These are phyloP conservation scores for Nemapogon koenigi DNA, from an alignment of 2,888 invertebrate species.

Conservation along the genomic window DNA sequence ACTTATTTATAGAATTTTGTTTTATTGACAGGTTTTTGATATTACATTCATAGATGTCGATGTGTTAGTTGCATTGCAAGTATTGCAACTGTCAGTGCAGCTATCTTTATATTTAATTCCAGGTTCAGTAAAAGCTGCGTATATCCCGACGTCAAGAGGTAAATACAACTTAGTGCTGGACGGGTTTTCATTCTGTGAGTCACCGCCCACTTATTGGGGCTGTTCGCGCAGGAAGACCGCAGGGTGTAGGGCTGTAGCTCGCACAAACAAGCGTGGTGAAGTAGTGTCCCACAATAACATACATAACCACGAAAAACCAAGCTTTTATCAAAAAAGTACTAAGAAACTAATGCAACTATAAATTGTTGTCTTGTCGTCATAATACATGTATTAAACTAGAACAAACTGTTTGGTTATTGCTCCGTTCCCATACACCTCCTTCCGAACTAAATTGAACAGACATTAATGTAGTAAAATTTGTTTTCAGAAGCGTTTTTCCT, in stretches of 20 bases:
- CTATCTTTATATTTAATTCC: constrained; percentile 18
- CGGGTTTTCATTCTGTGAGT: constrained; percentile 36
- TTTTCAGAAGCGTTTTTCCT: constrained; percentile 51
- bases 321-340: constrained; percentile 34
- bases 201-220: constrained; percentile 27
- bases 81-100: no score
- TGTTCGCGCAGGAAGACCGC: constrained; percentile 29
- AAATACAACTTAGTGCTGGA: constrained; percentile 34
- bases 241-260: constrained; percentile 32
- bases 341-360: constrained; percentile 30
- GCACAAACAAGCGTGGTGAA: constrained; percentile 36
- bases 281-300: constrained; percentile 27
- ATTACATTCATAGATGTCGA: no score
- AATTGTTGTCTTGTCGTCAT: no score
- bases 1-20: constrained; percentile 10
- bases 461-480: background rate
- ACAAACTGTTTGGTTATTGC: no score
- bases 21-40: no score
- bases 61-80: no score
- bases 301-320: constrained; percentile 40
- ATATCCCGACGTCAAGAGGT: constrained; percentile 38
- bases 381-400: no score
- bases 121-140: constrained; percentile 32
- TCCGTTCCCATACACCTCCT: no score
- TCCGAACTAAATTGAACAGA: background rate